Percentiles rank a stretch among this genome's conserved stretches.
phyloP scores from a whole-genome alignment of 2,797 vertebrate species.

The Miichthys miiuy region DNA sequence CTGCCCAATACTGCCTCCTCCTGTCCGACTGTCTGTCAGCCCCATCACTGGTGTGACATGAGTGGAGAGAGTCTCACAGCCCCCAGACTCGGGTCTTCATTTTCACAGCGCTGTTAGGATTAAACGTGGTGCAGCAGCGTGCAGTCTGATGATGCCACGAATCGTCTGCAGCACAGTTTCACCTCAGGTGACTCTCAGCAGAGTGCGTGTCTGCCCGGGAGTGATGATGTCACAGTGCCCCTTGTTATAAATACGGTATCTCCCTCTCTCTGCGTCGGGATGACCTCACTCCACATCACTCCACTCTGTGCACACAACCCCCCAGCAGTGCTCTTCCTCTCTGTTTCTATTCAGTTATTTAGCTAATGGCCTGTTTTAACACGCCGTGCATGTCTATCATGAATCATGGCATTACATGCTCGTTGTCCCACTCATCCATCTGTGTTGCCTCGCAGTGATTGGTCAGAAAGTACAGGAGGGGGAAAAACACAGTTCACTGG shows the following conservation, averaged over 20 bases:
- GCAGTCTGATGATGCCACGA: slow-evolving; percentile 4
- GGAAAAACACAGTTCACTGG: slow-evolving; percentile 6
- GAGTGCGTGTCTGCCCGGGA: slow-evolving; percentile 19
- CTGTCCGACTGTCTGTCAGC: slow-evolving; percentile 21
- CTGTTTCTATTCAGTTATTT: slow-evolving; percentile 39
- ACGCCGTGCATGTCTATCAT: slow-evolving; percentile 14
- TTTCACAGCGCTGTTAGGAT: slow-evolving; percentile 14
- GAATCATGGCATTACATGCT: slow-evolving; percentile 32
- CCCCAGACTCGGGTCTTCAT: slow-evolving; percentile 15
- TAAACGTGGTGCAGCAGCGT: slow-evolving; percentile 8
- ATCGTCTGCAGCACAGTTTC: slow-evolving; percentile 43
- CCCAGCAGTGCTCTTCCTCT: neutral
- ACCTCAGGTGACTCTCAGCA: slow-evolving; percentile 57
- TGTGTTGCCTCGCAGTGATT: slow-evolving; percentile 21
- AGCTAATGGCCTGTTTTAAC: slow-evolving; percentile 49
- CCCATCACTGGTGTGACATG: neutral
- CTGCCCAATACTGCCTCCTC: slow-evolving; percentile 53
- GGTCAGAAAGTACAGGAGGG: neutral
- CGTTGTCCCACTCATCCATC: slow-evolving; percentile 49
- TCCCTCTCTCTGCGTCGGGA: slow-evolving; percentile 4
- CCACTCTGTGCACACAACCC: slow-evolving; percentile 7
- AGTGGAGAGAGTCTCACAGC: neutral
- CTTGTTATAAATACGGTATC: slow-evolving; percentile 40
- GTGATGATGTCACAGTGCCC: slow-evolving; percentile 29
- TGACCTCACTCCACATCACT: slow-evolving; percentile 44